Conservation (phyloP, 1,140 invertebrate species). For the Hycleus phaleratus region DNA sequence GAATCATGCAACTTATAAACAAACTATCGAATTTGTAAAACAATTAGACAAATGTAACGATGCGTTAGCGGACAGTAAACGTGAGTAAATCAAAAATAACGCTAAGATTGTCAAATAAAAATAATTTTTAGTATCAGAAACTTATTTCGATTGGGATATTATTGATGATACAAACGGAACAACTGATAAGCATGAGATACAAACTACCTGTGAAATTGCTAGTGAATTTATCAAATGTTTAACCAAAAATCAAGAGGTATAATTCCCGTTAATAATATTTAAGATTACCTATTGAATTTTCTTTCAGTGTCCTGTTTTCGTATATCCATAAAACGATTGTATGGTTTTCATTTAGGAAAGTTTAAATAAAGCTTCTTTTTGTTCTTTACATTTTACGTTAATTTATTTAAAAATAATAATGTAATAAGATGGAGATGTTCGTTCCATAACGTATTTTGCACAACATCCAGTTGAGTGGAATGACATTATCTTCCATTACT, state of each 20-base stretch:
- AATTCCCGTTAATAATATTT: background rate
- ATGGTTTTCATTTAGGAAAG: too few relatives aligned
- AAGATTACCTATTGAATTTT: background rate
- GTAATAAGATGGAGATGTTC: too few relatives aligned
- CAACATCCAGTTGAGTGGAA: too few relatives aligned
- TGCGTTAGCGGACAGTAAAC: constrained; percentile 14
- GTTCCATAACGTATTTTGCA: too few relatives aligned
- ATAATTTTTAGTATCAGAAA: constrained; percentile 2
- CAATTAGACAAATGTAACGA: constrained; percentile 15
- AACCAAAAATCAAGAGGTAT: constrained; percentile 11
- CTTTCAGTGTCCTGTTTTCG: constrained; percentile 35
- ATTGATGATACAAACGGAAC: background rate
- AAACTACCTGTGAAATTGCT: constrained; percentile 21
- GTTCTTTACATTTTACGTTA: too few relatives aligned
- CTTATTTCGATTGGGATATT: constrained; percentile 8
- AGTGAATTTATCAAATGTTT: constrained; percentile 29
- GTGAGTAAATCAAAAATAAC: constrained; percentile 8
- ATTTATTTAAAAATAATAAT: too few relatives aligned
- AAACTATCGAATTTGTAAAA: constrained; percentile 18
- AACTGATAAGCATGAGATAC: background rate
- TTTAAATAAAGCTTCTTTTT: too few relatives aligned
- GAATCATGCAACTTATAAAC: constrained; percentile 25
- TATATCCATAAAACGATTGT: constrained; percentile 24
- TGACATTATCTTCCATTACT: too few relatives aligned
- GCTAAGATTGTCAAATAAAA: constrained; percentile 1